Conservation (phyloP, 2,888 invertebrate species). For the Polia nebulosa region DNA sequence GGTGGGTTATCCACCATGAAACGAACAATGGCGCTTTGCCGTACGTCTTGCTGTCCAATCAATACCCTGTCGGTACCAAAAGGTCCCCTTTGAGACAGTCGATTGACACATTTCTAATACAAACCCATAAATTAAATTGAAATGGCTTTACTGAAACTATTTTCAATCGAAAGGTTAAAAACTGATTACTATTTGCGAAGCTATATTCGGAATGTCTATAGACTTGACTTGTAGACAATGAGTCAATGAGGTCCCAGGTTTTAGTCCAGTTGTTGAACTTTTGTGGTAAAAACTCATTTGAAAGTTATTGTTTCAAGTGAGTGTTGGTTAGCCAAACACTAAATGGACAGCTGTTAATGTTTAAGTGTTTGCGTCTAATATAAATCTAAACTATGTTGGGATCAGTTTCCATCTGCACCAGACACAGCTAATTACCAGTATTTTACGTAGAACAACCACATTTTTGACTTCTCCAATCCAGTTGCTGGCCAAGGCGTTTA, state of each 20-base stretch:
- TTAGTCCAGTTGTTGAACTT: constrained; percentile 16
- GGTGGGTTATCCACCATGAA: neutral
- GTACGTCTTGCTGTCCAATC: neutral
- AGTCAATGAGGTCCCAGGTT: constrained; percentile 29
- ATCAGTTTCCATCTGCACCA: too few relatives aligned
- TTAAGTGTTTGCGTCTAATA: too few relatives aligned
- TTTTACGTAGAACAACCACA: too few relatives aligned
- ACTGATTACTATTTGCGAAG: constrained; percentile 19
- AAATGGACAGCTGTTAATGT: neutral
- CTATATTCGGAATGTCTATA: constrained; percentile 15
- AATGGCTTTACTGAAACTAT: constrained; percentile 5
- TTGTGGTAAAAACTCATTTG: constrained; percentile 3
- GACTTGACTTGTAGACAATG: constrained; percentile 21
- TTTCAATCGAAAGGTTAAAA: constrained; percentile 6
- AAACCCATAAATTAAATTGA: neutral
- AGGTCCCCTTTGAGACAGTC: neutral
- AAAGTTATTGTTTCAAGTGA: constrained; percentile 26
- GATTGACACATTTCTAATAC: neutral
- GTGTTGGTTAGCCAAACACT: neutral
- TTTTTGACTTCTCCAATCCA: too few relatives aligned
- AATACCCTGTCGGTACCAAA: neutral
- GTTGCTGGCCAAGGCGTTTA: too few relatives aligned
- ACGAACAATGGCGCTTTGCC: neutral
- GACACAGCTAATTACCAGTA: too few relatives aligned
- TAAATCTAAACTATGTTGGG: too few relatives aligned